A percentile compares a stretch with the other conserved stretches of the same genome.
Evolutionary conservation across 2,888 invertebrate species (phyloP).

Genomic region (Carpatolechia fugitivella): DNA sequence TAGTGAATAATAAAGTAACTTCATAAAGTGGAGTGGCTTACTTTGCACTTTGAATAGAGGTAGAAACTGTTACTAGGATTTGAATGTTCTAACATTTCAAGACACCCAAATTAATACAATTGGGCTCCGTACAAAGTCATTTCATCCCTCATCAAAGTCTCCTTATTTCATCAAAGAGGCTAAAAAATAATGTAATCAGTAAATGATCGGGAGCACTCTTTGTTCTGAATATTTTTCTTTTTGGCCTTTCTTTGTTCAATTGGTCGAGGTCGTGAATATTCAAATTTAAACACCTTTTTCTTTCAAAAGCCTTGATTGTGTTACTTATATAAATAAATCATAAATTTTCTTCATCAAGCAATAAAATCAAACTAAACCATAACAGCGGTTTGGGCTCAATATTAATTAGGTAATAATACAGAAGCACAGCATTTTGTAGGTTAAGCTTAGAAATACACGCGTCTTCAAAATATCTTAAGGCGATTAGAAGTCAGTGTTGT

Average conservation of each 20-base stretch:
- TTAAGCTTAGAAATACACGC: background rate
- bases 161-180: background rate
- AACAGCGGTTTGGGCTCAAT: background rate
- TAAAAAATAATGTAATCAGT: background rate
- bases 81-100: too few species aligned
- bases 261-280: conserved; percentile 10
- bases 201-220: background rate
- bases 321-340: background rate
- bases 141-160: background rate
- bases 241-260: conserved; percentile 6
- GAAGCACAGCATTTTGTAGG: background rate
- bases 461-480: background rate
- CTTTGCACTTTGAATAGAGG: background rate
- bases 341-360: background rate
- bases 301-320: conserved; percentile 5
- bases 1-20: conserved; percentile 3
- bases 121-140: too few species aligned
- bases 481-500: conserved; percentile 13
- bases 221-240: background rate
- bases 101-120: too few species aligned
- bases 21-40: conserved; percentile 21
- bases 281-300: conserved; percentile 3
- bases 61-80: too few species aligned
- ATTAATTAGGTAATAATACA: too few species aligned
- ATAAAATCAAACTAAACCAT: background rate